Base-by-base conservation (phyloP, 1,140 invertebrate genomes). In the Pachyrhynchus sulphureomaculatus region DNA sequence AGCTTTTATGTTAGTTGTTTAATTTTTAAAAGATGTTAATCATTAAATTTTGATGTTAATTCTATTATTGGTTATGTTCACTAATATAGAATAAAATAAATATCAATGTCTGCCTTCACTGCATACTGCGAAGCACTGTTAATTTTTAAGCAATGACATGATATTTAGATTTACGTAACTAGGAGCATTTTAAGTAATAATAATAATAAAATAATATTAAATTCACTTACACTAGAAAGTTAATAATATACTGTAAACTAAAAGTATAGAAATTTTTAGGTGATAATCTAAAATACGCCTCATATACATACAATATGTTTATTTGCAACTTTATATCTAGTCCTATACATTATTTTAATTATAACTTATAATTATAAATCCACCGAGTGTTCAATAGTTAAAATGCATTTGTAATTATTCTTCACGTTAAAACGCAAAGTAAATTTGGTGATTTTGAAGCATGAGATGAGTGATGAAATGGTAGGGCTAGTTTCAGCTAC, bases 101-200 rank as follows among this genome's bases (percentile, higher is more conserved):
- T 65, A 67, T 71, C 57, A 69, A 69, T 68, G 66, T 71, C 63
- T 68, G 69, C 69, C 69, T 71, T 69, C 68, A 69, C 68, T 69
- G 69, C 69, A 67, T 66, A 65, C 58, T 65, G 69, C 69, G 66
- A 68, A 71, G 68, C 69, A 71, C 69, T 69, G 68, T 71, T 71
- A 53, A 69, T 67, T 65, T 64, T 61, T 61, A 61, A 61, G 58
- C 48, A 61, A 61, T 61, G 58, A 53, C 58, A 59, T 51, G 29
- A 44, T 37, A 59, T 49, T 59, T 59, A 59, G 56, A 55, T 20
- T 13, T 33, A 23, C 2, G 17, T 10, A 33, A 17, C 20, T 49
- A 20, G 47, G 21, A 4, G 21, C 21, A 49, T 45, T 34, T 13
- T 29, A 41, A 41, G 37, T 41, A 39, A 49, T 49, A 36, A 41